Percentiles rank a stretch among this genome's conserved stretches.
Conservation (phyloP, 2,113 vertebrate genomes). For the Ptilorrhoa leucosticta region DNA sequence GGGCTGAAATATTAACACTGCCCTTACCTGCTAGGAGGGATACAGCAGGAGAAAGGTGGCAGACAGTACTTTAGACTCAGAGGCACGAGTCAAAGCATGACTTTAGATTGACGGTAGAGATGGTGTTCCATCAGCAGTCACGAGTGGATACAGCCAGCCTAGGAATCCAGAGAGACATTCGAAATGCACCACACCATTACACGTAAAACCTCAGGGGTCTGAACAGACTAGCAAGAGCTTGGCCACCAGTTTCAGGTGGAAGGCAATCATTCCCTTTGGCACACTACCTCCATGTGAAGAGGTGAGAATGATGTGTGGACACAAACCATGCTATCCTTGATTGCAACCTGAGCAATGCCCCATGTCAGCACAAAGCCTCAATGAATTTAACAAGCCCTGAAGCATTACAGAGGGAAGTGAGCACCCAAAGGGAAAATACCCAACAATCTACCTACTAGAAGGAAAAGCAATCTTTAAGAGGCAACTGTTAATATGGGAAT, state of each 20-base stretch:
- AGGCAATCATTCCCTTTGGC: not conserved
- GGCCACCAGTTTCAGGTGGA: not conserved
- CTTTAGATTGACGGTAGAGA: not conserved
- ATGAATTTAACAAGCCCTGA: not conserved
- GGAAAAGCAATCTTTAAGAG: not conserved
- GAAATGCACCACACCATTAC: not conserved
- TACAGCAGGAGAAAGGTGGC: not conserved
- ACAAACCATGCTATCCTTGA: not conserved
- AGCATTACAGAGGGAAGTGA: not conserved
- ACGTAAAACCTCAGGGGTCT: accelerated
- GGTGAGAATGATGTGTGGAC: not conserved
- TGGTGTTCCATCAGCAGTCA: not conserved
- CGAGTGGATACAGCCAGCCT: not conserved
- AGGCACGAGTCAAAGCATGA: not conserved
- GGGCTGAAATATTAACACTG: not conserved
- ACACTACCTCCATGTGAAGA: not conserved
- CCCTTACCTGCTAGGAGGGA: not conserved
- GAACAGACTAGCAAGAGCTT: not conserved
- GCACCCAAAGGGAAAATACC: not conserved
- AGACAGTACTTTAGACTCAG: not conserved
- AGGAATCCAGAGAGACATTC: not conserved
- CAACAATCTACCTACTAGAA: not conserved
- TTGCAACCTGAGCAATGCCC: not conserved
- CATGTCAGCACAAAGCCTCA: not conserved
- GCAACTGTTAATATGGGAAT: not conserved